Percentiles rank a stretch among this genome's conserved stretches.
Conservation (phyloP, 1,140 invertebrate species). For the Chlorops oryzae region DNA sequence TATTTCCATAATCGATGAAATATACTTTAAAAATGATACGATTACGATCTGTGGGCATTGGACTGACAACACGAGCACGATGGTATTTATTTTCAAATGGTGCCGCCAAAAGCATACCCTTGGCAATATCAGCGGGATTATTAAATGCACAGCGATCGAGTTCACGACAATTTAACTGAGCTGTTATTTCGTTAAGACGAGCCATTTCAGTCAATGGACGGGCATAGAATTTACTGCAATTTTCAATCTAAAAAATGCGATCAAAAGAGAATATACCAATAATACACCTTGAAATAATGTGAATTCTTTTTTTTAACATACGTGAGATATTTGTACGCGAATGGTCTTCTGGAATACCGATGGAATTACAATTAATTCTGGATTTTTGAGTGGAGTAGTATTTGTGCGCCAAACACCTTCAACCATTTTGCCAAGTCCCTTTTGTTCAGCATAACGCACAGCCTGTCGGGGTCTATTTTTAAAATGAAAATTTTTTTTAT, state of each 20-base stretch:
- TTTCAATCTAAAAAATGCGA: conserved; percentile 21
- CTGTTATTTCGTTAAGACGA: conserved; percentile 14
- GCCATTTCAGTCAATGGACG: conserved; percentile 25
- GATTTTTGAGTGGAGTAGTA: conserved; percentile 19
- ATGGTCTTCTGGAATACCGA: conserved; percentile 31
- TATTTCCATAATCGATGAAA: conserved; percentile 76
- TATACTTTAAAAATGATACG: conserved; percentile 50
- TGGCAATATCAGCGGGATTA: conserved; percentile 21
- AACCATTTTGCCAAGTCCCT: conserved; percentile 23
- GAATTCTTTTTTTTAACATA: too few species aligned
- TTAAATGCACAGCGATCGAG: conserved; percentile 3
- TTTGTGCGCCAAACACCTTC: conserved; percentile 32
- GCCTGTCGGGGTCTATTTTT: conserved; percentile 17
- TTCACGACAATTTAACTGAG: conserved; percentile 23
- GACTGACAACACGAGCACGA: conserved; percentile 28
- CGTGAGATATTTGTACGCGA: conserved; percentile 30
- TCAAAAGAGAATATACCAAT: not conserved
- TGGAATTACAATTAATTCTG: conserved; percentile 34
- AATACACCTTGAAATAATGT: too few species aligned
- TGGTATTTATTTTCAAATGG: conserved; percentile 31
- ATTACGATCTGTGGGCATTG: conserved; percentile 13
- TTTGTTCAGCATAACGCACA: conserved; percentile 28
- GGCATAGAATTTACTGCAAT: conserved; percentile 41
- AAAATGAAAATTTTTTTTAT: not conserved
- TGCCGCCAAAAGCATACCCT: conserved; percentile 43